Conservation (phyloP, 2,113 vertebrate genomes). For the Pelvicachromis taeniatus region DNA sequence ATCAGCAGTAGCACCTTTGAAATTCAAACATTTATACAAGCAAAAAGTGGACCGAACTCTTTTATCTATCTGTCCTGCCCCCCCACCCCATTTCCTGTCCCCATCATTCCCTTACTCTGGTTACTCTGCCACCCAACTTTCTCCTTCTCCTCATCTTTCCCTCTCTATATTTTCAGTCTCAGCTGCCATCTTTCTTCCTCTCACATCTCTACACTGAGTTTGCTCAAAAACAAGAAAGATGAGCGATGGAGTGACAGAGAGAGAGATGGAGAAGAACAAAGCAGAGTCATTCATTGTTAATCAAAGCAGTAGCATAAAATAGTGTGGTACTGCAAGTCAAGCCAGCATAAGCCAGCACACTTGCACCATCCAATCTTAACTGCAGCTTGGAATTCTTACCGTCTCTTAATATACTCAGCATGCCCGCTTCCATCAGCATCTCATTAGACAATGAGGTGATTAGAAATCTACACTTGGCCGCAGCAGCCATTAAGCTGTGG, state of each 20-base stretch:
- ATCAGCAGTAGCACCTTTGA: conserved; percentile 63
- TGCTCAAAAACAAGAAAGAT: background rate
- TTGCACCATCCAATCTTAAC: background rate
- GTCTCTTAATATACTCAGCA: conserved; percentile 1
- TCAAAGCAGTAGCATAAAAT: conserved; percentile 31
- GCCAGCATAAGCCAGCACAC: conserved; percentile 6
- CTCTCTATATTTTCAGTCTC: background rate
- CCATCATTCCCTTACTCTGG: background rate
- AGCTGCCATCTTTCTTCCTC: background rate
- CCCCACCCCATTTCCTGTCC: background rate
- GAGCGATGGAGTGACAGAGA: background rate
- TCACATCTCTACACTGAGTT: background rate
- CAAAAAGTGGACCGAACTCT: conserved; percentile 8
- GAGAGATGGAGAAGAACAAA: conserved; percentile 11
- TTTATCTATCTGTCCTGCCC: background rate
- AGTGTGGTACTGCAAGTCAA: conserved; percentile 7
- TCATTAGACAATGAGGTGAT: conserved; percentile 23
- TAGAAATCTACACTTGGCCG: background rate
- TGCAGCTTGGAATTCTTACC: background rate
- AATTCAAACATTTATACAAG: conserved; percentile 69
- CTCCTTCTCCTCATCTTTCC: background rate
- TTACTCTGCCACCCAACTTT: background rate
- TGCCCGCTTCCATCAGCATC: background rate
- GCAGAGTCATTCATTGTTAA: conserved; percentile 44
- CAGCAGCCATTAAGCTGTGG: conserved; percentile 1